Conservation (phyloP, 2,888 invertebrate genomes). For the Panzeria rudis region DNA sequence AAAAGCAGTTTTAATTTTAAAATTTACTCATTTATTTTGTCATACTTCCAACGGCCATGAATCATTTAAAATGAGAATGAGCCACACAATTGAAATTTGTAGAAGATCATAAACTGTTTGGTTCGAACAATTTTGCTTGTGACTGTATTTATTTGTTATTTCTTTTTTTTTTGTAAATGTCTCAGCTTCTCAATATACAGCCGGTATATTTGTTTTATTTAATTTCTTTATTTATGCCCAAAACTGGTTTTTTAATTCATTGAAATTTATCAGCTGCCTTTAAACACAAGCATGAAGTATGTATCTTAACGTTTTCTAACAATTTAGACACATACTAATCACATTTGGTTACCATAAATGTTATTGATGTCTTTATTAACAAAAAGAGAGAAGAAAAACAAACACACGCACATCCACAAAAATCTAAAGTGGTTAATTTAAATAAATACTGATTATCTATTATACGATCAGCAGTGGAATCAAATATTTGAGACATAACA, state of each 20-base stretch:
- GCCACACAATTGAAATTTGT: too few species aligned
- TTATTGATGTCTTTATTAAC: slow-evolving; percentile 38
- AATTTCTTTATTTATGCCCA: not conserved
- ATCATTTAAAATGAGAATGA: too few species aligned
- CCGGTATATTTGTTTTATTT: slow-evolving; percentile 8
- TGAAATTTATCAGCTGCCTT: slow-evolving; percentile 55
- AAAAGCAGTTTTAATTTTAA: too few species aligned
- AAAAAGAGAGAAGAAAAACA: not conserved
- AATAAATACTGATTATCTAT: too few species aligned
- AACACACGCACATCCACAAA: not conserved
- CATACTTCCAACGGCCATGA: too few species aligned
- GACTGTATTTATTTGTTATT: slow-evolving; percentile 6
- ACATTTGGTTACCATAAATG: slow-evolving; percentile 9
- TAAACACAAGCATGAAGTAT: not conserved
- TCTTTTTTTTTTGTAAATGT: not conserved
- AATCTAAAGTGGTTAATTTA: not conserved
- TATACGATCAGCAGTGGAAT: too few species aligned
- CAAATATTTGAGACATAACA: too few species aligned
- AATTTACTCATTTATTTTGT: too few species aligned
- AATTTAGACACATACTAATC: slow-evolving; percentile 36
- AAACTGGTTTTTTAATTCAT: slow-evolving; percentile 34
- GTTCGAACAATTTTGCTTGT: not conserved
- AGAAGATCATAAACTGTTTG: too few species aligned
- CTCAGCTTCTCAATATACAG: not conserved
- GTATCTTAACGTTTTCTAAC: slow-evolving; percentile 27